Conservation (phyloP, 2,113 vertebrate genomes). For the Anoplopoma fimbria region DNA sequence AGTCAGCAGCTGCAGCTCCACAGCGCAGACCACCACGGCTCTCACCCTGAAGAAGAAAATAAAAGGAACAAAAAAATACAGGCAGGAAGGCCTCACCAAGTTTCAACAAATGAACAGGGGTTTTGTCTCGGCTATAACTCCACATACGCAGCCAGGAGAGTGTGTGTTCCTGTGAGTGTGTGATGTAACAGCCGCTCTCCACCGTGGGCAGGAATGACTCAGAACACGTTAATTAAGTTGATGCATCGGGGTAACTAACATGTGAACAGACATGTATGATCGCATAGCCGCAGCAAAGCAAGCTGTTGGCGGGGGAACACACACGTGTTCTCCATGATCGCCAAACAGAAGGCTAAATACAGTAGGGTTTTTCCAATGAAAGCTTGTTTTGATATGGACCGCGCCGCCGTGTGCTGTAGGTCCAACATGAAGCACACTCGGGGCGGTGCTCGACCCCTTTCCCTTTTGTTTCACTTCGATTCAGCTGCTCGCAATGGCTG, state of each 20-base stretch:
- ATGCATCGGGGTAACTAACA: conserved; percentile 76
- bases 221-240: conserved; percentile 76
- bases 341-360: background rate
- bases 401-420: background rate
- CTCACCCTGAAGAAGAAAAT: conserved; percentile 2
- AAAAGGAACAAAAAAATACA: background rate
- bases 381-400: background rate
- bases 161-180: conserved; percentile 4
- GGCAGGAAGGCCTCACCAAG: conserved; percentile 4
- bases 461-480: conserved; percentile 42
- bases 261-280: conserved; percentile 71
- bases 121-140: conserved; percentile 16
- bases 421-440: conserved; percentile 17
- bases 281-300: conserved; percentile 57
- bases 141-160: conserved; percentile 3
- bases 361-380: background rate
- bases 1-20: conserved; percentile 60
- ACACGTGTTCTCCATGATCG: background rate
- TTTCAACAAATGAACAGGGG: conserved; percentile 15
- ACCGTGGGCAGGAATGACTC: conserved; percentile 75
- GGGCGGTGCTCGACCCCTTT: conserved; percentile 41
- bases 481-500: background rate
- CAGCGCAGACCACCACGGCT: conserved; percentile 10
- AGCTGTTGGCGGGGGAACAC: conserved; percentile 61
- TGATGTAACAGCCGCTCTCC: conserved; percentile 72